Percentiles rank a stretch among this genome's conserved stretches.
phyloP scores from a whole-genome alignment of 2,797 vertebrate genomes.

The Dipus sagitta region DNA sequence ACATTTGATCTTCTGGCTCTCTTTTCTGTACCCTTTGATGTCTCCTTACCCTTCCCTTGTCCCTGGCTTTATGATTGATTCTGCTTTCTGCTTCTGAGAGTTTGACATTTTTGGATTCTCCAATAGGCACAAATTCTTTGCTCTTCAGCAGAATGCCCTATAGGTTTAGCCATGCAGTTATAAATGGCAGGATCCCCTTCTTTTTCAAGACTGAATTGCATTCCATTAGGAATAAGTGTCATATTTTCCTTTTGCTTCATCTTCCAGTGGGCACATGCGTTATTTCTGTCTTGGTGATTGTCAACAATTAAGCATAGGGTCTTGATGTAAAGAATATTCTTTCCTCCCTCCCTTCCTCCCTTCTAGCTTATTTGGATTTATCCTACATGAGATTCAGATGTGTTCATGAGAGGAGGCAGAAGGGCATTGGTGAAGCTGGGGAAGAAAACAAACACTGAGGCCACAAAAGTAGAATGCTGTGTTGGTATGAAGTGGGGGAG shows the following conservation, averaged over 20 bases:
- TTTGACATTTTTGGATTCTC: no score
- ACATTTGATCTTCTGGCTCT: fast-evolving
- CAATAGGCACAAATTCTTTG: fast-evolving
- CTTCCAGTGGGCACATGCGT: fast-evolving
- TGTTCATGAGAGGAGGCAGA: not conserved
- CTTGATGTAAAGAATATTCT: not conserved
- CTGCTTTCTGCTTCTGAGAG: not conserved
- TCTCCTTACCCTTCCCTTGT: not conserved
- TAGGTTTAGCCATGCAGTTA: fast-evolving
- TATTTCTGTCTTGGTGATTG: not conserved
- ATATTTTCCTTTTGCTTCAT: not conserved
- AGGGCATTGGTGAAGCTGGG: fast-evolving
- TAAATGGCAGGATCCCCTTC: no score
- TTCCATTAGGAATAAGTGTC: fast-evolving
- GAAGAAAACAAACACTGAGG: not conserved
- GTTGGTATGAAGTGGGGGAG: not conserved
- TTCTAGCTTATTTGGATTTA: no score
- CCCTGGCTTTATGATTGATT: not conserved
- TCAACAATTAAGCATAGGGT: not conserved
- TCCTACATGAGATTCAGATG: fast-evolving
- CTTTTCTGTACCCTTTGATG: not conserved
- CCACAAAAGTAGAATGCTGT: fast-evolving
- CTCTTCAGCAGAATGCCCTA: not conserved
- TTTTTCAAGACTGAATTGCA: not conserved
- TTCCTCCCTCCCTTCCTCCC: no score